Percentiles rank a stretch among this genome's conserved stretches.
These are phyloP conservation scores for Craniophora ligustri DNA, from an alignment of 2,888 invertebrate species.

Conservation along the genomic window DNA sequence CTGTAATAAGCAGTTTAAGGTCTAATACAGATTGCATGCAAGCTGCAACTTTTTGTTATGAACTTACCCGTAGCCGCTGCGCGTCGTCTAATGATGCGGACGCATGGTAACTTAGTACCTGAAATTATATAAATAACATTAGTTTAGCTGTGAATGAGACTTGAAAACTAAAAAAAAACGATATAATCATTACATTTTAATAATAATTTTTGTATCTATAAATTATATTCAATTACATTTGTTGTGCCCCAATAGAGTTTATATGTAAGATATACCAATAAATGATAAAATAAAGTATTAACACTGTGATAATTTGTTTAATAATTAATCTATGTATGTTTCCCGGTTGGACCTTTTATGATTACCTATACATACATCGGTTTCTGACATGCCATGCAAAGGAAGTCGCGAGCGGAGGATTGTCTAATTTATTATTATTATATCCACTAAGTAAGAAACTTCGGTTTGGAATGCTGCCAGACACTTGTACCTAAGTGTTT, in stretches of 20 bases:
- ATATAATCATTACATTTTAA: too few relatives aligned
- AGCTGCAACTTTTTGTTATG: conserved; percentile 29
- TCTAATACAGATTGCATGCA: conserved; percentile 26
- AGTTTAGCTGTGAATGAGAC: conserved; percentile 13
- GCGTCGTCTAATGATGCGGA: conserved; percentile 97
- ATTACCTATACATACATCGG: too few relatives aligned
- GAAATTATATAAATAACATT: conserved; percentile 59
- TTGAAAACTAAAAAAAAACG: conserved; percentile 3
- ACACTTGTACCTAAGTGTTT: conserved; percentile 40
- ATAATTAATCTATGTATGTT: too few relatives aligned
- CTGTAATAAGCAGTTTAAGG: conserved; percentile 1
- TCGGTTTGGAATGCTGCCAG: conserved; percentile 35
- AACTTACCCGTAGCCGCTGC: conserved; percentile 93
- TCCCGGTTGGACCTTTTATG: too few relatives aligned
- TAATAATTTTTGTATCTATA: too few relatives aligned
- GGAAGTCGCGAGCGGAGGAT: background rate
- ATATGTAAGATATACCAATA: too few relatives aligned
- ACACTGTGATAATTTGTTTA: too few relatives aligned
- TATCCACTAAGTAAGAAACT: conserved; percentile 17
- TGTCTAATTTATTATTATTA: conserved; percentile 27
- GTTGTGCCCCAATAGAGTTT: too few relatives aligned
- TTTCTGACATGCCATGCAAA: background rate
- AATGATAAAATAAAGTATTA: too few relatives aligned
- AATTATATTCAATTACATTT: too few relatives aligned
- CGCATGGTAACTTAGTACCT: conserved; percentile 97